Evolutionary conservation across 2,888 invertebrate species (phyloP), one percentile per base, ranked within the genome.

Genomic region (Cerceris ruficornis): DNA sequence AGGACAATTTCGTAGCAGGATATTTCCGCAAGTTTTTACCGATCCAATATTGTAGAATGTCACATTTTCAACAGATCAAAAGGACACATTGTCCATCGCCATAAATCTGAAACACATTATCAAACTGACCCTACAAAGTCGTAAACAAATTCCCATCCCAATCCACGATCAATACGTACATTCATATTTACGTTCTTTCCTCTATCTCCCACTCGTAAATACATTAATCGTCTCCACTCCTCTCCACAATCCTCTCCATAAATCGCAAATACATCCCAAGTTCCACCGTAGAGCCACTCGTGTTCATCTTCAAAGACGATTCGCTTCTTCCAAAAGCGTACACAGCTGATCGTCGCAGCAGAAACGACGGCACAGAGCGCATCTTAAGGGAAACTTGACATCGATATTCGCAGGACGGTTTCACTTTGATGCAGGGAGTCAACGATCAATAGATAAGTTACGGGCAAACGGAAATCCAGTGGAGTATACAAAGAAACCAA

Each of bases 371-470:
- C 55, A 7, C 11, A 7, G 39, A 28, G 14, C 54, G 49, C 41
- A 46, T 50, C 52, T 69, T 58, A 58, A 57, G 67, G 55, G 14
- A 7, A n/a, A 43, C 59, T 65, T 43, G 52, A 59, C 77, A 28
- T 81, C 69, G 68, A 74, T 78, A 73, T 82, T 82, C 79, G 52
- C 17, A 41, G 43, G 62, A 15, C 43, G 13, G 28, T 0, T 7
- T 8, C 39, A 28, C 69, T 65, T 69, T 58, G 80, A 67, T 66
- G 52, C n/a, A 61, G 13, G 46, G 50, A 69, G 64, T 67, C 71
- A 58, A 65, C 74, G 72, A 80, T 83, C 82, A 39, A 83, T 77
- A 54, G 60, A 74, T 82, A 82, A 82, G 83, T 82, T 74, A 80
- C 80, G 66, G 70, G 50, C 73, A 73, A 78, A 67, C 75, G 73